phyloP scores from a whole-genome alignment of 2,797 vertebrate species.

The Schizothorax lantsangensis region DNA sequence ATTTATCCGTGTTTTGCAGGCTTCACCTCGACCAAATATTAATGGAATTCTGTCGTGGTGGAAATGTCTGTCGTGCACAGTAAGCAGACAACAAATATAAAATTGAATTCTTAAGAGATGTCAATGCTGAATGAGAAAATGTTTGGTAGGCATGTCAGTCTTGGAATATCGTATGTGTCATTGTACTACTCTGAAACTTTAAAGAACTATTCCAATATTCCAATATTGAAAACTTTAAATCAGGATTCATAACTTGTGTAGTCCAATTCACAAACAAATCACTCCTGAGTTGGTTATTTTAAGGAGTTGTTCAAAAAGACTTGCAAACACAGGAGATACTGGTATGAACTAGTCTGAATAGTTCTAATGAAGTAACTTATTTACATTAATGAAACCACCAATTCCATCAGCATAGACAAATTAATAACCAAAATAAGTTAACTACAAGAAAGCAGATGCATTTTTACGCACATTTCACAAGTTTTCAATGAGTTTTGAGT shows the following conservation, averaged over 20 bases:
- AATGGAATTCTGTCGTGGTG: conserved; percentile 29
- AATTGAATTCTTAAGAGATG: conserved; percentile 31
- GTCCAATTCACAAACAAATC: neutral
- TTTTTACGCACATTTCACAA: neutral
- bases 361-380: neutral
- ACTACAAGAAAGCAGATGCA: neutral
- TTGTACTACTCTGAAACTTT: neutral
- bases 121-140: neutral
- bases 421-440: too few species aligned
- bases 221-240: neutral
- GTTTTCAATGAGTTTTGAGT: neutral
- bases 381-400: neutral
- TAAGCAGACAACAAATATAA: conserved; percentile 11
- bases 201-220: neutral
- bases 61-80: conserved; percentile 12
- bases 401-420: neutral
- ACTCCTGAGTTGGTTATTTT: neutral
- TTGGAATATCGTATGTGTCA: neutral
- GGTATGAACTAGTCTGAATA: neutral
- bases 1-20: conserved; percentile 48
- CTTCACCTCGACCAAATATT: conserved; percentile 33
- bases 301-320: too few species aligned
- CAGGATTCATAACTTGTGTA: neutral
- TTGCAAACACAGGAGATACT: neutral
- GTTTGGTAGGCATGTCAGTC: neutral